Base-by-base conservation (phyloP, 2,888 invertebrate species). In the Volucella zonaria region DNA sequence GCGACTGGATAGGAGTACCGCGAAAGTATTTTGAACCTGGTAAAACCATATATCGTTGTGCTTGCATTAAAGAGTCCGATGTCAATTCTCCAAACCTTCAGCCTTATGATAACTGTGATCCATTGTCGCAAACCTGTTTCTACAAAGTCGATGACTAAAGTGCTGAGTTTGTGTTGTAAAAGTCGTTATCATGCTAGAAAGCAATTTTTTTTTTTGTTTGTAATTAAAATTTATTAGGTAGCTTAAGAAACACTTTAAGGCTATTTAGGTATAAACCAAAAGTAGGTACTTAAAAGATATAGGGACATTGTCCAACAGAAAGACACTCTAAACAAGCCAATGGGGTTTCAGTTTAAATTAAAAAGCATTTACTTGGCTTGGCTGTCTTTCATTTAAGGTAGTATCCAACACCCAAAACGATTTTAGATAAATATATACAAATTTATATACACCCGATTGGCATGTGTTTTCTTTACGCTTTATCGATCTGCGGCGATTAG, bases 1-100 rank as follows among this genome's bases (percentile, higher is more conserved):
- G 99, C 88, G 93, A 94, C 82, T 99, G 99, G 99, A 92, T 93
- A 14, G 99, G 99, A 15, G 95, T 97, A 56, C 99, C 99, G 0
- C 94, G 98, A 83, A 95, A 96, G 91, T 93, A 96, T 8, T 97
- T 94, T 90, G 94, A 95, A 82, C 94, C 95, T 14, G 95, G 95
- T 0, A 93, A 94, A 4, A 92, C 94, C 54, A 92, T 93, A 14
- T 94, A 94, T 82, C 94, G 96, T 62, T 99, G 99, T 93, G 97
- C 96, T 6, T 99, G 99, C 91, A 93, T 98, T 2, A 90, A 93
- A 1, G 90, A 93, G 67, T 91, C 93, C 59, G 91, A 93, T 79
- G 90, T 93, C 67, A 86, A 91, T 76, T 91, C 92, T 51, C 92
- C 92, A 9, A 93, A 93, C 88, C 89, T 96, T 38, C 93, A 94